These are phyloP conservation scores for Rhadinocentrus ornatus DNA, from an alignment of 2,797 vertebrate genomes.

Conservation along the genomic window DNA sequence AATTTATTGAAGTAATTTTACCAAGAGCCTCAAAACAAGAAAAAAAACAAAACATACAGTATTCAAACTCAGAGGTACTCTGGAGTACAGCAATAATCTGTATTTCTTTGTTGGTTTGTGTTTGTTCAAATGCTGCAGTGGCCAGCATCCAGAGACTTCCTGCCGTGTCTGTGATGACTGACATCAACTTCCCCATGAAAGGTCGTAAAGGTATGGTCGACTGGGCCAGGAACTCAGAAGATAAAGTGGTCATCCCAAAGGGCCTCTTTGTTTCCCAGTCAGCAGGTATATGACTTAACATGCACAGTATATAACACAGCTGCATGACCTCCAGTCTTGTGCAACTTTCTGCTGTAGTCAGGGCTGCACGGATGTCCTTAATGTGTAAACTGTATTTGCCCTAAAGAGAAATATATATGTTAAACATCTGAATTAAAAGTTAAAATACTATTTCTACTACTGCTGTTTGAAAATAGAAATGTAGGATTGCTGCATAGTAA, in stretches of 20 bases:
- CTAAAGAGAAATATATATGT: neutral
- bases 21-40: neutral
- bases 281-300: slow-evolving; percentile 85
- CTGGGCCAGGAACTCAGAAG: slow-evolving; percentile 99
- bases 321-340: slow-evolving; percentile 6
- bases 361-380: neutral
- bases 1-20: neutral
- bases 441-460: neutral
- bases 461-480: neutral
- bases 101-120: slow-evolving; percentile 22
- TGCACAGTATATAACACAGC: slow-evolving; percentile 30
- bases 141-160: slow-evolving; percentile 99
- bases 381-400: neutral
- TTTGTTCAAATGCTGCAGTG: slow-evolving; percentile 82
- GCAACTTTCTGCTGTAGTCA: slow-evolving; percentile 16
- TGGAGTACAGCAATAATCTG: slow-evolving; percentile 15
- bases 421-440: slow-evolving; percentile 17
- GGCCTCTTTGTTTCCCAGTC: slow-evolving; percentile 94
- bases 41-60: neutral
- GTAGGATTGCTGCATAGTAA: slow-evolving; percentile 23
- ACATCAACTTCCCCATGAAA: slow-evolving; percentile 99
- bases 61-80: neutral
- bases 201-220: slow-evolving; percentile 99
- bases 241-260: slow-evolving; percentile 97
- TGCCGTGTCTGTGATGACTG: slow-evolving; percentile 95